Percentiles rank a stretch among this genome's conserved stretches.
Conservation (phyloP, 2,797 vertebrate genomes). For the Knipowitschia caucasica region DNA sequence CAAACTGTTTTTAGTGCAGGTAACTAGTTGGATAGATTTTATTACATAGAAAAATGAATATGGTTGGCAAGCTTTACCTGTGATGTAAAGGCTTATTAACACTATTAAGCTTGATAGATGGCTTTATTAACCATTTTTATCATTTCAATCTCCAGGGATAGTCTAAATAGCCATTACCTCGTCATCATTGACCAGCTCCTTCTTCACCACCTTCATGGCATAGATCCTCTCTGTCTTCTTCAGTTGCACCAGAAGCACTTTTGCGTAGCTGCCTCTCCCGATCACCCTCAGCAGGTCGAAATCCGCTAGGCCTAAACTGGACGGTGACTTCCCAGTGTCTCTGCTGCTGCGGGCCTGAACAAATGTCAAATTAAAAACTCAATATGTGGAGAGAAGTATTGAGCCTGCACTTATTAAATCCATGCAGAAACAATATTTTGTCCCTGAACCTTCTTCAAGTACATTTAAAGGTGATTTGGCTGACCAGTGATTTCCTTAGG, state of each 20-base stretch:
- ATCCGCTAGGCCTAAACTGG: conserved; percentile 91
- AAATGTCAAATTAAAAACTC: neutral
- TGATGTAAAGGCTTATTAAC: too few species aligned
- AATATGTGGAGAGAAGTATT: neutral
- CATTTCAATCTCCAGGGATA: neutral
- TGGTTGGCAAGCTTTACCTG: too few species aligned
- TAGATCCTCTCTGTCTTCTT: conserved; percentile 98
- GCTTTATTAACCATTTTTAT: too few species aligned
- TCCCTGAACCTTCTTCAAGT: conserved; percentile 8
- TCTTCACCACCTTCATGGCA: conserved; percentile 99
- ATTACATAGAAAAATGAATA: too few species aligned
- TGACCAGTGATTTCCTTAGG: conserved; percentile 46
- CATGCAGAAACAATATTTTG: conserved; percentile 6
- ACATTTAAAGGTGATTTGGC: conserved; percentile 7
- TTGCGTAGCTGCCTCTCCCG: conserved; percentile 96
- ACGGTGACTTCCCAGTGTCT: conserved; percentile 89
- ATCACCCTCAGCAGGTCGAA: conserved; percentile 95
- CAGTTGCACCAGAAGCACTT: conserved; percentile 91
- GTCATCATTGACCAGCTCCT: conserved; percentile 97
- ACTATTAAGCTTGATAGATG: too few species aligned
- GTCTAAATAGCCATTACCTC: conserved; percentile 77
- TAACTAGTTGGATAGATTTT: too few species aligned
- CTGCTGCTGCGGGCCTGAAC: conserved; percentile 86
- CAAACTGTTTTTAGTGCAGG: too few species aligned
- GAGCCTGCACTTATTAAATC: conserved; percentile 9